Percentiles rank a stretch among this genome's conserved stretches.
phyloP scores from a whole-genome alignment of 2,888 invertebrate genomes.

The Trissonchulus latispiculum region DNA sequence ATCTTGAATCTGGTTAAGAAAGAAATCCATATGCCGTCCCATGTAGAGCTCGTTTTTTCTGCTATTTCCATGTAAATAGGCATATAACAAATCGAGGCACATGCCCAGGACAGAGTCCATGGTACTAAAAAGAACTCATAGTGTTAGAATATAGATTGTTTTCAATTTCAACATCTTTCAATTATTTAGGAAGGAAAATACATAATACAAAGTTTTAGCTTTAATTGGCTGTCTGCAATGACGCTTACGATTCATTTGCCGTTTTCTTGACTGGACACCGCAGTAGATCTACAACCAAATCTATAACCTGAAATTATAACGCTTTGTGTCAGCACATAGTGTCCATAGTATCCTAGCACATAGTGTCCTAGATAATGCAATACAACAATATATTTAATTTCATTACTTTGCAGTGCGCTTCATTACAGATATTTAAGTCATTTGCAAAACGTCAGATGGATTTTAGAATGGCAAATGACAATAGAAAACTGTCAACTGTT shows the following conservation, averaged over 20 bases:
- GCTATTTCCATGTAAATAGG: slow-evolving; percentile 44
- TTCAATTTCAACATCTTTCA: too few relatives aligned
- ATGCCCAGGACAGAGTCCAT: not conserved
- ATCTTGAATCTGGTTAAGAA: slow-evolving; percentile 46
- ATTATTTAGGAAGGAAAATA: too few relatives aligned
- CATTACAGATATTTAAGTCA: too few relatives aligned
- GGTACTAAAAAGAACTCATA: not conserved
- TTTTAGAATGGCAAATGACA: too few relatives aligned
- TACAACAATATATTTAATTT: too few relatives aligned
- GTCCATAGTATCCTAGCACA: too few relatives aligned
- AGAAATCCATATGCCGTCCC: slow-evolving; percentile 46
- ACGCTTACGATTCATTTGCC: slow-evolving; percentile 37
- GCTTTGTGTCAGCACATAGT: slow-evolving; percentile 4
- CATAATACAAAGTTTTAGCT: not conserved
- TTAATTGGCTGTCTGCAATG: not conserved
- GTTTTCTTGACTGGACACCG: slow-evolving; percentile 40
- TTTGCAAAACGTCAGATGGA: too few relatives aligned
- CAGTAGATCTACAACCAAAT: slow-evolving; percentile 40
- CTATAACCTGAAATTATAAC: slow-evolving; percentile 41
- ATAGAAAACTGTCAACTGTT: too few relatives aligned
- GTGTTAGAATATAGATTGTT: too few relatives aligned
- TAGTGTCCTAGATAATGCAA: too few relatives aligned
- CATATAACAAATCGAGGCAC: slow-evolving; percentile 40
- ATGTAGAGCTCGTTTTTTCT: slow-evolving; percentile 46
- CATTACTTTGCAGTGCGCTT: too few relatives aligned